Evolutionary conservation across 2,888 invertebrate species (phyloP).

Genomic region (Hymenopus coronatus): DNA sequence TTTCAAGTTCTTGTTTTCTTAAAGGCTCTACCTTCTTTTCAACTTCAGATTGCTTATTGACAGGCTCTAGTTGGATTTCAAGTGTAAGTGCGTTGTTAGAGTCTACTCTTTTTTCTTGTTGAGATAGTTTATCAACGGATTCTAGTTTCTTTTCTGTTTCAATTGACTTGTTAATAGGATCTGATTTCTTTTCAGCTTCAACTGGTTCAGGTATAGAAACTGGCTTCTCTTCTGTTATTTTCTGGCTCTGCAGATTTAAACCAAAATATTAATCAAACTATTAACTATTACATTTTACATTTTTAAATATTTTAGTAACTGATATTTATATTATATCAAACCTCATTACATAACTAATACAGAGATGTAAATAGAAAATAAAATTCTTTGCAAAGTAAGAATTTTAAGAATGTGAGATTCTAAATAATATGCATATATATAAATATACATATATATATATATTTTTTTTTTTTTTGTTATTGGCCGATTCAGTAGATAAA

Average conservation of each 20-base stretch:
- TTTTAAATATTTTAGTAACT: no score
- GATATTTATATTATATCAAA: no score
- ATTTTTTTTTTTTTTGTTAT: no score
- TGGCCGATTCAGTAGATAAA: no score
- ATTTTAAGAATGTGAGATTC: no score
- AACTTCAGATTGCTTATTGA: slow-evolving; percentile 20
- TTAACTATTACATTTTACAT: no score
- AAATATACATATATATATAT: no score
- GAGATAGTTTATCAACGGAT: slow-evolving; percentile 27
- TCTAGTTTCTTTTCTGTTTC: slow-evolving; percentile 20
- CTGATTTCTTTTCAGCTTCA: slow-evolving; percentile 29
- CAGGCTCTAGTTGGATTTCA: slow-evolving; percentile 35
- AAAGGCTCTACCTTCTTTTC: slow-evolving; percentile 38
- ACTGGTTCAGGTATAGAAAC: slow-evolving; percentile 19
- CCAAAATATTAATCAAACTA: neutral
- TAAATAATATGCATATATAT: no score
- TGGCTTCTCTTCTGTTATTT: slow-evolving; percentile 32
- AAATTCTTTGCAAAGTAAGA: no score
- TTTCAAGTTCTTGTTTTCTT: slow-evolving; percentile 6
- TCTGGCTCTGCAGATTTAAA: slow-evolving; percentile 33
- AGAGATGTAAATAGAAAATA: no score
- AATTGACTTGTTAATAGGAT: neutral
- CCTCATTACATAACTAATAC: no score
- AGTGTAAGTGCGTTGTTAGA: slow-evolving; percentile 1
- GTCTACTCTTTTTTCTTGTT: slow-evolving; percentile 27